Percentiles rank a stretch among this genome's conserved stretches.
These are phyloP conservation scores for Cabera pusaria DNA, from an alignment of 2,888 invertebrate genomes.

Conservation along the genomic window DNA sequence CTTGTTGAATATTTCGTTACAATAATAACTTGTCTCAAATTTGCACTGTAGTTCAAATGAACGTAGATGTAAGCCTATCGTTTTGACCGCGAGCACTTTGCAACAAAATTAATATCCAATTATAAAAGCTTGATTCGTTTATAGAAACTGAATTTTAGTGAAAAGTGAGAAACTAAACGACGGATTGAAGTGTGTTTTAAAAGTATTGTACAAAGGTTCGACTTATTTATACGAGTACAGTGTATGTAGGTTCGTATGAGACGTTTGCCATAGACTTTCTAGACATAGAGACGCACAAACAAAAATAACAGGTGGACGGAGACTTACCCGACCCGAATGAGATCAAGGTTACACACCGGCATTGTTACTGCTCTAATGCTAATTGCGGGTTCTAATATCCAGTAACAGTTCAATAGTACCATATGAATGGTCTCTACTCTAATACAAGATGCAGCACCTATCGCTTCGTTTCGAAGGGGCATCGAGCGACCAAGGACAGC, in stretches of 20 bases:
- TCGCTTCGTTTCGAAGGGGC: slow-evolving; percentile 54
- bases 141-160: too few relatives aligned
- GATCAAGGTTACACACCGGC: slow-evolving; percentile 67
- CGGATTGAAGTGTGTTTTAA: too few relatives aligned
- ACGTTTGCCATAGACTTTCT: slow-evolving; percentile 36
- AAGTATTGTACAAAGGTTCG: too few relatives aligned
- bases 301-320: slow-evolving; percentile 59
- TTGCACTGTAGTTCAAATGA: too few relatives aligned
- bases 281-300: slow-evolving; percentile 34
- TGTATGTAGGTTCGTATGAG: too few relatives aligned
- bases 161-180: too few relatives aligned
- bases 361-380: slow-evolving; percentile 63
- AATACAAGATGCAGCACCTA: slow-evolving; percentile 8
- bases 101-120: too few relatives aligned
- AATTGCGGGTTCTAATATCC: slow-evolving; percentile 61
- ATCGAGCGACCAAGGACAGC: slow-evolving; percentile 60
- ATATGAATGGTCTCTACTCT: slow-evolving; percentile 14
- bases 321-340: slow-evolving; percentile 50
- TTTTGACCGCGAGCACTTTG: too few relatives aligned
- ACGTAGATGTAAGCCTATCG: too few relatives aligned
- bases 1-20: slow-evolving; percentile 22
- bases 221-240: too few relatives aligned
- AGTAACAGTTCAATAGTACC: slow-evolving; percentile 35
- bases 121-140: too few relatives aligned
- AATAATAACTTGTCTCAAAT: too few relatives aligned